phyloP scores from a whole-genome alignment of 2,113 vertebrate species.

The Herpailurus yagouaroundi region DNA sequence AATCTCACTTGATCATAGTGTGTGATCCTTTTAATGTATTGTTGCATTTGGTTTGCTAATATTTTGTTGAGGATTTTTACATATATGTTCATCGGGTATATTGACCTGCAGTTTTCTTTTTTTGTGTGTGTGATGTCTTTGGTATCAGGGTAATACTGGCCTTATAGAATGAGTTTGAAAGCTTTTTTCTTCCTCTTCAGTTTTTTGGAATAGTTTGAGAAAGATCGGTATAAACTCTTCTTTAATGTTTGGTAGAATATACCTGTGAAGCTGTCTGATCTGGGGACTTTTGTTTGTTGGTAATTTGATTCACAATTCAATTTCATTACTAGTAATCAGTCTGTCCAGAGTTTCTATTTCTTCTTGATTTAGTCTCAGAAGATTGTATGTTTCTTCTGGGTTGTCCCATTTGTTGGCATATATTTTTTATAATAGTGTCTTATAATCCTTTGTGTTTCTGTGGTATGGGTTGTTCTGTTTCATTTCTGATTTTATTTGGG shows the following conservation, averaged over 20 bases:
- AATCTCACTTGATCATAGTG: not conserved
- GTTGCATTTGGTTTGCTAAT: not conserved
- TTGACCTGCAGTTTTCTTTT: not conserved
- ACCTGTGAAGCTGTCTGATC: not conserved
- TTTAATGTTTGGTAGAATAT: not conserved
- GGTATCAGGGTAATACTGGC: not conserved
- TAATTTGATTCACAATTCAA: not conserved
- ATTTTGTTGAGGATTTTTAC: not conserved
- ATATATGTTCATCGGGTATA: not conserved
- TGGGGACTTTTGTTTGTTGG: not conserved
- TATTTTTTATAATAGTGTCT: not conserved
- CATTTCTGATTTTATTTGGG: not conserved
- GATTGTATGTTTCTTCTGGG: not conserved
- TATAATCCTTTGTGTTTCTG: not conserved
- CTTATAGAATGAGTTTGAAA: not conserved
- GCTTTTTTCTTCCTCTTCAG: not conserved
- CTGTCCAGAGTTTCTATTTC: not conserved
- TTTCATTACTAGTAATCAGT: not conserved
- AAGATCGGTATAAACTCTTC: not conserved
- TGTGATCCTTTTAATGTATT: not conserved
- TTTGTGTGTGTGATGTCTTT: not conserved
- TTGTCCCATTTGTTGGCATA: not conserved
- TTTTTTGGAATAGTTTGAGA: not conserved
- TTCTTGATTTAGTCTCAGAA: not conserved
- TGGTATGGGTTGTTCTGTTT: not conserved